Evolutionary conservation across 2,888 invertebrate genomes (phyloP).

Genomic region (Ypsolopha sequella): DNA sequence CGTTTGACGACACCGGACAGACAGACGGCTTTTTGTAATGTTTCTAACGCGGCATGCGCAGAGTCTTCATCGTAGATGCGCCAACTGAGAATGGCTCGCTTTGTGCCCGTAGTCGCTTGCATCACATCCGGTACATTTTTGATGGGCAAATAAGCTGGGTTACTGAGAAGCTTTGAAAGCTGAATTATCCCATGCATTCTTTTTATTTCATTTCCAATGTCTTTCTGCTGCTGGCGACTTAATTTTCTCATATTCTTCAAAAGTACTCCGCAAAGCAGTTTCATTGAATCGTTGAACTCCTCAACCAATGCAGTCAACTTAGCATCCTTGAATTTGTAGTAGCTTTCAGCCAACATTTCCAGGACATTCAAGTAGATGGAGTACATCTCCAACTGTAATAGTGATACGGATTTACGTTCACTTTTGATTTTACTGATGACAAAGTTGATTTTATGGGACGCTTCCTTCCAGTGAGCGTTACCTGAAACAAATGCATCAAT

Average conservation of each 20-base stretch:
- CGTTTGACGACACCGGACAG: conserved; percentile 22
- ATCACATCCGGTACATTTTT: conserved; percentile 15
- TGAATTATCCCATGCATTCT: conserved; percentile 37
- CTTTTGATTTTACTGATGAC: conserved; percentile 6
- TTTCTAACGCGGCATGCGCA: conserved; percentile 21
- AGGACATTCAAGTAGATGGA: conserved; percentile 29
- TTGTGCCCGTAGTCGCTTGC: conserved; percentile 16
- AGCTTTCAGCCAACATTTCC: conserved; percentile 30
- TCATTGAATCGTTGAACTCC: conserved; percentile 20
- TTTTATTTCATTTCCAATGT: conserved; percentile 38
- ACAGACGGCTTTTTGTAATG: conserved; percentile 27
- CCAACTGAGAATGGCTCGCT: conserved; percentile 21
- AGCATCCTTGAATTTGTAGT: conserved; percentile 17
- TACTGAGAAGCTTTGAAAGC: conserved; percentile 25
- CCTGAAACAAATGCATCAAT: conserved; percentile 16
- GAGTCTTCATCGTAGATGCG: conserved; percentile 23
- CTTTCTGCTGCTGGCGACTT: conserved; percentile 46
- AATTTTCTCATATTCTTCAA: conserved; percentile 29
- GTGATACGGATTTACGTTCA: conserved; percentile 14
- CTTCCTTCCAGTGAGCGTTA: conserved; percentile 12
- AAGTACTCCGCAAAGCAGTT: conserved; percentile 25
- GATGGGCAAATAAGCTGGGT: conserved; percentile 12
- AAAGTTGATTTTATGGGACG: conserved; percentile 10
- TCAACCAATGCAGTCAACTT: conserved; percentile 13
- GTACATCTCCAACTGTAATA: conserved; percentile 34